Conservation (phyloP, 2,113 vertebrate genomes). For the Tamias sibiricus region DNA sequence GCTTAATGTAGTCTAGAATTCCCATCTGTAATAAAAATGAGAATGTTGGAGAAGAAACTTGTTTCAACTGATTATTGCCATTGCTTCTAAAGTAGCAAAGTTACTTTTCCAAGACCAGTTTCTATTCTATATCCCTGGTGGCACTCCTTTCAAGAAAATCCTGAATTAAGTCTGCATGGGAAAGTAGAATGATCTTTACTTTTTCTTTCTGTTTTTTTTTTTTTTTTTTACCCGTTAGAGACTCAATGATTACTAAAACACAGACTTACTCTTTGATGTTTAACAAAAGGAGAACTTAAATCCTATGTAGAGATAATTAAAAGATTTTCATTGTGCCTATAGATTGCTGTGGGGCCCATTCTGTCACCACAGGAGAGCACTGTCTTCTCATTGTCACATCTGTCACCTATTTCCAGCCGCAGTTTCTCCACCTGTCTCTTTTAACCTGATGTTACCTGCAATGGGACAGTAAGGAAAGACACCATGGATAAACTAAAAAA, state of each 20-base stretch:
- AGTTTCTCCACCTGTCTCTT: neutral
- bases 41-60: neutral
- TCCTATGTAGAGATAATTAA: neutral
- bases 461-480: neutral
- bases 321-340: neutral
- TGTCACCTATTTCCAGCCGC: neutral
- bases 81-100: neutral
- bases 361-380: neutral
- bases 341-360: neutral
- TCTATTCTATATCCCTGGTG: neutral
- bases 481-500: neutral
- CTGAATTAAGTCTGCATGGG: neutral
- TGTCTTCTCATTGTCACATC: neutral
- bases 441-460: neutral
- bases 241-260: constrained; percentile 28
- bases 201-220: constrained; percentile 39
- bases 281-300: neutral
- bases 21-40: neutral
- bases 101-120: neutral
- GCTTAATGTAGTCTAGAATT: neutral
- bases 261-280: neutral
- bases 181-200: neutral
- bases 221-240: constrained; percentile 14
- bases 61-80: neutral
- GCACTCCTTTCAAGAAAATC: constrained; percentile 36